Conservation (phyloP, 2,888 invertebrate species). For the Cantharis lateralis region DNA sequence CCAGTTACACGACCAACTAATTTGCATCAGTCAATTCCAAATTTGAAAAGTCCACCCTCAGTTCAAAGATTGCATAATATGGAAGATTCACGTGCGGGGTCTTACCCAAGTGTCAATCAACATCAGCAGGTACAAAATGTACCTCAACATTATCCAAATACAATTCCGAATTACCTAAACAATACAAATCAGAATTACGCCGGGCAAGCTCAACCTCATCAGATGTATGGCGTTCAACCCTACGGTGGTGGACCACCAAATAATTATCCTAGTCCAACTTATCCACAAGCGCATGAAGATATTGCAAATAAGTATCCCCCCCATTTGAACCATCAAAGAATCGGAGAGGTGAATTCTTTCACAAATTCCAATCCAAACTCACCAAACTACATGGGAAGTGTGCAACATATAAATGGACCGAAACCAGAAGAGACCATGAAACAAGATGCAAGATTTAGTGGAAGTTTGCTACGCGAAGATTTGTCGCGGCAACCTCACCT, state of each 20-base stretch:
- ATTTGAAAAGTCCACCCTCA: conserved; percentile 53
- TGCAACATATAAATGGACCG: conserved; percentile 46
- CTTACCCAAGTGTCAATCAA: conserved; percentile 46
- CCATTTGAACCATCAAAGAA: conserved; percentile 29
- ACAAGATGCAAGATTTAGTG: conserved; percentile 43
- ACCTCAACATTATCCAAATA: conserved; percentile 16
- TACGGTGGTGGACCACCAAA: conserved; percentile 27
- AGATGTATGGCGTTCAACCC: conserved; percentile 25
- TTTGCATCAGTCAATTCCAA: conserved; percentile 56
- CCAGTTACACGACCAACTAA: conserved; percentile 40
- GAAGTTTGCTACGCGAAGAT: conserved; percentile 49
- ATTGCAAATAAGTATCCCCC: conserved; percentile 26
- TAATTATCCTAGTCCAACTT: conserved; percentile 32
- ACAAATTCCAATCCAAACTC: conserved; percentile 45
- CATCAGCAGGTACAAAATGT: conserved; percentile 31
- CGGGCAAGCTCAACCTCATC: conserved; percentile 15
- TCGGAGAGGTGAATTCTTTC: conserved; percentile 39
- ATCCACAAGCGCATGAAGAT: conserved; percentile 31
- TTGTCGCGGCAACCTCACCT: conserved; percentile 49
- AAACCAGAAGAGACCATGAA: conserved; percentile 35
- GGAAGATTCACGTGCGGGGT: conserved; percentile 44
- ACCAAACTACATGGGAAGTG: conserved; percentile 38
- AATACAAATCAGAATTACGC: conserved; percentile 16
- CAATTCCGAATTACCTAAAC: conserved; percentile 2
- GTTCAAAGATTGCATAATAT: conserved; percentile 39